Evolutionary conservation across 2,888 invertebrate species (phyloP), one percentile per base, ranked within the genome.

Genomic region (Creontiades dilutus): DNA sequence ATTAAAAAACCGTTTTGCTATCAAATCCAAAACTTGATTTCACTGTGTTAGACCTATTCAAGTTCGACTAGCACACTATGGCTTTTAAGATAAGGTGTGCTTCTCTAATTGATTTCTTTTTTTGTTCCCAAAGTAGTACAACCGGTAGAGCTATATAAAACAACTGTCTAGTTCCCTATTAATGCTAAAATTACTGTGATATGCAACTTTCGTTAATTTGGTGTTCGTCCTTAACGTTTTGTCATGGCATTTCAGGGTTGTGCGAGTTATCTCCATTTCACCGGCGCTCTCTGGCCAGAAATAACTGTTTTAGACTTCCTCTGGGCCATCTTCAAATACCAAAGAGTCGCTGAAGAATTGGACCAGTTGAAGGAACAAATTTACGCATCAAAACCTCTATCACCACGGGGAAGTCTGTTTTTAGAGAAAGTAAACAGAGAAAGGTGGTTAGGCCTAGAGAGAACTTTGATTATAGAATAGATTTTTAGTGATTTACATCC

Each of bases 201-300:
- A 37, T 7, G 7, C 37, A 37, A 37, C 37, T 37, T 7, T 37
- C 7, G 3, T 37, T 37, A 7, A 4, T 37, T 37, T 37, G 37
- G 37, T 37, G 7, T 37, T 37, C 37, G 7, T 37, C 37, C 37
- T 52, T 52, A 52, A 52, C 14, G 52, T 3, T 1, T 11, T 52
- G 1, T 16, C 52, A 5, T 52, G 13, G 91, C 89, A 91, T 94
- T 93, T 90, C 93, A 98, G 97, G 95, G 96, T 90, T 95, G 96
- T 57, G 95, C 96, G 92, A 96, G 97, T 11, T 96, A 97, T 80
- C 93, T 99, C 61, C 97, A 97, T 93, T 99, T 99, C 93, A 96
- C 97, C 0, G 95, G 97, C 91, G 97, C 97, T 0, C 94, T 99
- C 55, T 99, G 99, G 99, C 99, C 99, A 0, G 99, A 99, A 93